Base-by-base conservation (phyloP, 2,888 invertebrate species). In the Nomada fucata region DNA sequence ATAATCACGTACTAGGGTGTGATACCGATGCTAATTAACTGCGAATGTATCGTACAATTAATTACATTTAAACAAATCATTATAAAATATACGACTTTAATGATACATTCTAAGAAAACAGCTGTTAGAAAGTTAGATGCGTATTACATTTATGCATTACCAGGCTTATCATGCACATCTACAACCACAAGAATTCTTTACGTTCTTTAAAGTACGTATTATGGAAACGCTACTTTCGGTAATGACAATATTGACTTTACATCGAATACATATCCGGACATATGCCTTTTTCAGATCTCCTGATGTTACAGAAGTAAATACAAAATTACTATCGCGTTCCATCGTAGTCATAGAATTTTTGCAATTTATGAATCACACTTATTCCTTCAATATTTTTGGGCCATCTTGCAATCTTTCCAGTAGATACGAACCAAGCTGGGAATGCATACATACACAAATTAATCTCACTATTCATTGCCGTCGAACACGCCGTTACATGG, bases 161-260 rank as follows among this genome's bases (percentile, higher is more conserved):
- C 55, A 15, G 57, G 26, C 26, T 64, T 59, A 53, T 82, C 71
- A n/a, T 10, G 18, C 20, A 3, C 47, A 63, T 68, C 5, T 57
- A 59, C 29, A 57, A 11, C 61, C 26, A 15, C 29, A 52, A 68
- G 9, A 3, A 26, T 26, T 26, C 1, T 26, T 26, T 26, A 26
- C 26, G 26, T 26, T 1, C 26, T 26, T 26, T 26, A 26, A 60
- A 26, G 4, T 64, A 59, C 50, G 10, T 26, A 50, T 71, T 53
- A 65, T 42, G 13, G 53, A 68, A 59, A 59, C 36, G 50, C 13
- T 42, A 64, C 52, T 63, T 61, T 76, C 23, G 42, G 18, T 47
- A 80, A 53, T 52, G 36, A 42, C 15, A 81, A 61, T 76, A 63
- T 82, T 80, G 63, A 67, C 59, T 70, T 73, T 74, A 29, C 44